Evolutionary conservation across 2,888 invertebrate genomes (phyloP).

Genomic region (Allophyes oxyacanthae): DNA sequence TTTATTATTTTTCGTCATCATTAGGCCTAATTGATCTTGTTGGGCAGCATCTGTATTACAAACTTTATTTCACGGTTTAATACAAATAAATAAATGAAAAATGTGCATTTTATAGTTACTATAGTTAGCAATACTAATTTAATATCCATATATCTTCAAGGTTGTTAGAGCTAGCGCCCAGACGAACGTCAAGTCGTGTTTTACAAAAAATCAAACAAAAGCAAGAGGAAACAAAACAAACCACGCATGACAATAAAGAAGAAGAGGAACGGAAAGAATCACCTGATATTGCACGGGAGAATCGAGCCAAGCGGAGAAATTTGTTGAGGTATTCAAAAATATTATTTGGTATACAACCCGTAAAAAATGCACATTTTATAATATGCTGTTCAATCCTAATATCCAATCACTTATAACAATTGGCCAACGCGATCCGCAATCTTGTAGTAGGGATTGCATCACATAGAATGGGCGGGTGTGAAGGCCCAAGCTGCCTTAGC

Average conservation of each 20-base stretch:
- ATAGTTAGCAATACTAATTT: neutral
- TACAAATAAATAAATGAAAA: too few relatives aligned
- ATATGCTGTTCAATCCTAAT: too few relatives aligned
- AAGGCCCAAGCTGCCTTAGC: too few relatives aligned
- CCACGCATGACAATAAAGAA: constrained; percentile 75
- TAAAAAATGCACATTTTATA: too few relatives aligned
- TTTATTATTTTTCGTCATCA: too few relatives aligned
- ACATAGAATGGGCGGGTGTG: too few relatives aligned
- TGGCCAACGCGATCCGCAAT: too few relatives aligned
- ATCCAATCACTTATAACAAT: too few relatives aligned
- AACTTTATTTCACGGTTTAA: neutral
- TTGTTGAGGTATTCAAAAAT: constrained; percentile 72
- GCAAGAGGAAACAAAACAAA: constrained; percentile 81
- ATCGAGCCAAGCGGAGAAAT: constrained; percentile 88
- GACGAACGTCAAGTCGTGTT: constrained; percentile 91
- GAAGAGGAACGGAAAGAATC: constrained; percentile 85
- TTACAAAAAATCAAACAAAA: constrained; percentile 90
- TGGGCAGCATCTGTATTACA: neutral
- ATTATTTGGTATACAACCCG: neutral
- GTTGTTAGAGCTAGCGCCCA: constrained; percentile 91
- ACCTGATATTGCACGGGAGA: constrained; percentile 81
- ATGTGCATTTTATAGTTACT: neutral
- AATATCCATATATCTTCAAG: constrained; percentile 63
- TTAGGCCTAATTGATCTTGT: too few relatives aligned
- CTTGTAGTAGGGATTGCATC: too few relatives aligned